Percentiles rank a stretch among this genome's conserved stretches.
Conservation (phyloP, 2,888 invertebrate genomes). For the Mimas tiliae region DNA sequence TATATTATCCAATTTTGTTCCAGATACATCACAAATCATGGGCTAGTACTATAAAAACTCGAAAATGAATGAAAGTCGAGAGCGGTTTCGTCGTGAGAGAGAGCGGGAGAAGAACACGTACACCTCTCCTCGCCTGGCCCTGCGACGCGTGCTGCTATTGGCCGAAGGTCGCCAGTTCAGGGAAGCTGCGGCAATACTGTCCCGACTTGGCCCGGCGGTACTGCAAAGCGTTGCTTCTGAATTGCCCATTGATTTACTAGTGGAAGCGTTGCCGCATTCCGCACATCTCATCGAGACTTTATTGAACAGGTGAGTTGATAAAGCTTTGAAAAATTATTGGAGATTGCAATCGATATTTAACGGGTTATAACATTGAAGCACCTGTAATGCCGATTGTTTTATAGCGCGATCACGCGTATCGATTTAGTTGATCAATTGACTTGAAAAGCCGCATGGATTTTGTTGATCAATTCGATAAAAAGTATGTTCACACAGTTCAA, state of each 20-base stretch:
- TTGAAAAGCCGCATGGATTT: too few relatives aligned
- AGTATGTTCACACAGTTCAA: too few relatives aligned
- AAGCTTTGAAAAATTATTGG: background rate
- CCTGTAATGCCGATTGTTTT: too few relatives aligned
- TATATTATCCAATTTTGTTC: constrained; percentile 14
- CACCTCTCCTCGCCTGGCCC: constrained; percentile 87
- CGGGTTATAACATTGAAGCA: too few relatives aligned
- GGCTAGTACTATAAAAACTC: constrained; percentile 59
- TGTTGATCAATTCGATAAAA: too few relatives aligned
- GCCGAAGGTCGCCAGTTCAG: constrained; percentile 95
- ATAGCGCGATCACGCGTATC: too few relatives aligned
- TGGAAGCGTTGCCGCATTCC: constrained; percentile 95
- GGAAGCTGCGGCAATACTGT: constrained; percentile 94
- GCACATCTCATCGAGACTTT: constrained; percentile 94
- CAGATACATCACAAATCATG: constrained; percentile 51
- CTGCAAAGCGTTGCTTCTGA: constrained; percentile 90
- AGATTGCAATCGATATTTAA: background rate
- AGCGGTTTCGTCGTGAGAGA: constrained; percentile 88
- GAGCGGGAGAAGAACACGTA: constrained; percentile 85
- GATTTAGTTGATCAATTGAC: too few relatives aligned
- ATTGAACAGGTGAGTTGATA: constrained; percentile 85
- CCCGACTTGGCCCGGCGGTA: constrained; percentile 91
- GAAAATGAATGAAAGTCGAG: constrained; percentile 88
- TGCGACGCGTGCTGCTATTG: constrained; percentile 89
- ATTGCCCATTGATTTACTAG: constrained; percentile 93